Conservation (phyloP, 2,797 vertebrate species). For the Hyperoplus immaculatus region DNA sequence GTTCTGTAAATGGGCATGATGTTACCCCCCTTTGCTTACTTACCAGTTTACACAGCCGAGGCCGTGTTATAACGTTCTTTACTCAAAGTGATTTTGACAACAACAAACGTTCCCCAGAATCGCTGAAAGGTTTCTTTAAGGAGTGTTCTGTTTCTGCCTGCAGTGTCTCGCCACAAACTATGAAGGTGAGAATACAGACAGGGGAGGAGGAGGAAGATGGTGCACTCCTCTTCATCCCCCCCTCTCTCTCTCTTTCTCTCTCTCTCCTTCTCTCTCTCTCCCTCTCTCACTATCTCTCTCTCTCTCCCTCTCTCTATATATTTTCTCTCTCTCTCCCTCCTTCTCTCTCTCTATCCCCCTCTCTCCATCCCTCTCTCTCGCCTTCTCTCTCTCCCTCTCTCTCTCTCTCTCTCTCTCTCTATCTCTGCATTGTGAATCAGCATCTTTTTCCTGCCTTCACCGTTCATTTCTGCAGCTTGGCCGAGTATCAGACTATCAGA, state of each 20-base stretch:
- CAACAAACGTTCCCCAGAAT: no score
- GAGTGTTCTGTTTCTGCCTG: no score
- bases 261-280: no score
- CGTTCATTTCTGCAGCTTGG: conserved; percentile 57
- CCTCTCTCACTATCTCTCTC: no score
- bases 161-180: neutral
- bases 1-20: no score
- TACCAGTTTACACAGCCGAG: no score
- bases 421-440: conserved; percentile 80
- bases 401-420: neutral
- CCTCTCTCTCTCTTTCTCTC: conserved; percentile 5
- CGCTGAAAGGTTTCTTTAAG: conserved; percentile 31
- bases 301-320: no score
- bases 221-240: conserved; percentile 12
- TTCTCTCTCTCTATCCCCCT: conserved; percentile 20
- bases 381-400: conserved; percentile 24
- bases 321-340: neutral
- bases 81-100: no score
- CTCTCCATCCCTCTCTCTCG: conserved; percentile 22
- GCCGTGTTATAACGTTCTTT: no score
- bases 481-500: conserved; percentile 35
- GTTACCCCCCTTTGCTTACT: no score
- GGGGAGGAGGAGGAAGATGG: conserved; percentile 23
- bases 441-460: conserved; percentile 68
- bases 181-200: conserved; percentile 31